Conservation (phyloP, 2,113 vertebrate genomes). For the Zosterops borbonicus region DNA sequence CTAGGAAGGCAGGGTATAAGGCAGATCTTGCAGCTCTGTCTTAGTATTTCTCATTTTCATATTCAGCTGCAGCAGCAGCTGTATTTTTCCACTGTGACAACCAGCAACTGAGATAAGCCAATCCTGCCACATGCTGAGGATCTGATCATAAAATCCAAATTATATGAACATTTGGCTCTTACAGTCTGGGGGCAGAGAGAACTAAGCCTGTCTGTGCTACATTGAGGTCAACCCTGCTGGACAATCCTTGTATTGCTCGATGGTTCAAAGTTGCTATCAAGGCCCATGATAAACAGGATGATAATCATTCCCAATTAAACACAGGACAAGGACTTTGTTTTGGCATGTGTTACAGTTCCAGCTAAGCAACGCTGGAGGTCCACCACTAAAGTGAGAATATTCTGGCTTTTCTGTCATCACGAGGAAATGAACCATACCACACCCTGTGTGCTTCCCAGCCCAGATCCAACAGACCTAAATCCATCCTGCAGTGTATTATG, state of each 20-base stretch:
- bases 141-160: not conserved
- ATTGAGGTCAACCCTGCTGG: not conserved
- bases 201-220: not conserved
- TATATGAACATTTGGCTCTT: not conserved
- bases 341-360: not conserved
- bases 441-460: not conserved
- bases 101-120: not conserved
- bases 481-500: not conserved
- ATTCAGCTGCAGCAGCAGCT: not conserved
- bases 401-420: not conserved
- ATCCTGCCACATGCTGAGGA: not conserved
- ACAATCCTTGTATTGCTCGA: not conserved
- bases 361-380: not conserved
- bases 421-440: not conserved
- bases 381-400: not conserved
- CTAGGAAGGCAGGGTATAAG: not conserved
- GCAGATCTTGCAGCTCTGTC: not conserved
- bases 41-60: not conserved
- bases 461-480: not conserved
- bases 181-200: not conserved
- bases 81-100: conserved; percentile 17
- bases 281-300: not conserved
- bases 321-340: not conserved
- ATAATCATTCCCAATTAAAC: not conserved
- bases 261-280: not conserved